These are phyloP conservation scores for Eurystomus glaucurus DNA, from an alignment of 2,797 vertebrate species.

Conservation along the genomic window DNA sequence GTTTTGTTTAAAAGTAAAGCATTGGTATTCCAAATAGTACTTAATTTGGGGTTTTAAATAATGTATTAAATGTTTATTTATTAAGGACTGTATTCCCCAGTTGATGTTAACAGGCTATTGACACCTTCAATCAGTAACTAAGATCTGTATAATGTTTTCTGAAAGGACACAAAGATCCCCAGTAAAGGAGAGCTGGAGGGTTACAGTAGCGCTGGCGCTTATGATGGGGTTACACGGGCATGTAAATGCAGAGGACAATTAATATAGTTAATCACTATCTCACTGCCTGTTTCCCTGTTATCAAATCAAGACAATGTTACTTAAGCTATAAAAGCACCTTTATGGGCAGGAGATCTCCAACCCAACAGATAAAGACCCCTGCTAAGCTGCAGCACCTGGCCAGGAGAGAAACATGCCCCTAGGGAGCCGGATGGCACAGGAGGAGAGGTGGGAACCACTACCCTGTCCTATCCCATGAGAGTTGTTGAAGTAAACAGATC, in stretches of 20 bases:
- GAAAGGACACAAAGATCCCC: background rate
- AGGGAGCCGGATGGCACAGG: background rate
- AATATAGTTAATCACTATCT: background rate
- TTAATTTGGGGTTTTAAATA: background rate
- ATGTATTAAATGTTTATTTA: background rate
- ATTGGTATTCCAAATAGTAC: background rate
- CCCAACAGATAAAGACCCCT: background rate
- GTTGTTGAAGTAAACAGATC: background rate
- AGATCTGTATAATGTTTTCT: background rate
- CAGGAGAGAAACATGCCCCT: background rate
- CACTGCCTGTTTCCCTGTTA: background rate
- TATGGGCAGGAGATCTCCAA: background rate
- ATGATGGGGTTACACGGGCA: background rate
- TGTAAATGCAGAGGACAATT: background rate
- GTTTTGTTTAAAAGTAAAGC: slow-evolving; percentile 5
- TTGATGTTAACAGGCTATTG: accelerated
- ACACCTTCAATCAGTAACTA: background rate
- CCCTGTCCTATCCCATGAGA: background rate
- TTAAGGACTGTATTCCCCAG: background rate
- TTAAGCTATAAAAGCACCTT: background rate
- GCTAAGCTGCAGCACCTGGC: background rate
- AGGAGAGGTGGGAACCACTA: background rate
- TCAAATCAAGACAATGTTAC: background rate
- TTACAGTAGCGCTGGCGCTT: background rate
- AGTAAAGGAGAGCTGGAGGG: background rate